Conservation (phyloP, 2,888 invertebrate species). For the Erynnis tages region DNA sequence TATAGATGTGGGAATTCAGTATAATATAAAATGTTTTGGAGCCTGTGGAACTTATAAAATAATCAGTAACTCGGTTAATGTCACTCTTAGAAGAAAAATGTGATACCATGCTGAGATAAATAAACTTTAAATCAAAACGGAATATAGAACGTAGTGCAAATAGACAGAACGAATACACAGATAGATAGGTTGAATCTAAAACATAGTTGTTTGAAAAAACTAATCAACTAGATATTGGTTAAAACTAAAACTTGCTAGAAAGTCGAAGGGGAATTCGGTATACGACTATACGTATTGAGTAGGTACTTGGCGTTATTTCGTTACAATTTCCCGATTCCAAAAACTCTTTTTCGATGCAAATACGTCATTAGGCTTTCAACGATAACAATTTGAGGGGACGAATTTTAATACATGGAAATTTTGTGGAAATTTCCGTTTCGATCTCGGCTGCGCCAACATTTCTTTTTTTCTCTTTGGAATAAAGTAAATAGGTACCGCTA, state of each 20-base stretch:
- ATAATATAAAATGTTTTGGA: too few species aligned
- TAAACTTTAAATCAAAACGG: too few species aligned
- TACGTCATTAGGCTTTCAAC: slow-evolving; percentile 60
- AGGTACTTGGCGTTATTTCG: slow-evolving; percentile 23
- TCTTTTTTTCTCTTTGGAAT: background rate
- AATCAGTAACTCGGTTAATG: too few species aligned
- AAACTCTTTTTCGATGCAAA: slow-evolving; percentile 69
- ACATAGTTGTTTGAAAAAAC: too few species aligned
- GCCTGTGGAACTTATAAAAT: too few species aligned
- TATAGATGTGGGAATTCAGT: too few species aligned
- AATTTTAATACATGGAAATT: slow-evolving; percentile 65
- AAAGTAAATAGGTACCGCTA: background rate
- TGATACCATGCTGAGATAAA: too few species aligned
- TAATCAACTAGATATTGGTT: too few species aligned
- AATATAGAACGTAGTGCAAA: too few species aligned
- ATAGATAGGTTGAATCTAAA: too few species aligned
- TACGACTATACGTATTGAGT: slow-evolving; percentile 22
- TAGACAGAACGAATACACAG: too few species aligned
- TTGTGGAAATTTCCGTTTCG: slow-evolving; percentile 49
- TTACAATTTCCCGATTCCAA: slow-evolving; percentile 41
- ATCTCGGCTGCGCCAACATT: slow-evolving; percentile 6
- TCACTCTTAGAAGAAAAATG: too few species aligned
- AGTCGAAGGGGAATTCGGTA: slow-evolving; percentile 16
- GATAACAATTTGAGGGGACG: slow-evolving; percentile 59
- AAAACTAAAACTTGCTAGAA: background rate